phyloP scores from a whole-genome alignment of 2,797 vertebrate genomes.

The Phalanger gymnotis region DNA sequence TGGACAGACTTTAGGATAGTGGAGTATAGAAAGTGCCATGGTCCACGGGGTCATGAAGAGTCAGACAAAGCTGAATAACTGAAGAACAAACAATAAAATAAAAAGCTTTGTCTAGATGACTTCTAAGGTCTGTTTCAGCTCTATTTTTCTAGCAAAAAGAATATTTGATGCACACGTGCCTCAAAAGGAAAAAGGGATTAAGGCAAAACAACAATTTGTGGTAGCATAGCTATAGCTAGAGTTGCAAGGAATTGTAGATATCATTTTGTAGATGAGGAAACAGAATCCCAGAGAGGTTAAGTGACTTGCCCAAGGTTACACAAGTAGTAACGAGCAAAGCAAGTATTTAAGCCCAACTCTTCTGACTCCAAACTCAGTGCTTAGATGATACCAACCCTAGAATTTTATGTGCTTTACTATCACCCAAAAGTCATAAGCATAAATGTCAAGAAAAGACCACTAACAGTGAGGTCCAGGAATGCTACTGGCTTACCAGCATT shows the following conservation, averaged over 20 bases:
- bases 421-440: neutral
- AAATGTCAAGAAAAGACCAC: neutral
- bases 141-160: neutral
- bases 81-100: neutral
- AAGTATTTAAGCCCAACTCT: neutral
- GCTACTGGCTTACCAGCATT: neutral
- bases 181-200: neutral
- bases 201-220: neutral
- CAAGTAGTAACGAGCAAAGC: neutral
- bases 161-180: neutral
- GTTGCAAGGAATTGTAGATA: neutral
- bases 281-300: neutral
- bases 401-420: neutral
- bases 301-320: neutral
- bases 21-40: neutral
- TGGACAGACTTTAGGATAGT: neutral
- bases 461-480: neutral
- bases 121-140: neutral
- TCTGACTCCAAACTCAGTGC: neutral
- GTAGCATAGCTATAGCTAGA: neutral
- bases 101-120: neutral
- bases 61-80: neutral
- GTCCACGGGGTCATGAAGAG: neutral
- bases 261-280: neutral
- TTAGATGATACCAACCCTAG: neutral